These are phyloP conservation scores for Platygyra sinensis DNA, from an alignment of 64 coral and sea anemone genomes.

Conservation along the genomic window DNA sequence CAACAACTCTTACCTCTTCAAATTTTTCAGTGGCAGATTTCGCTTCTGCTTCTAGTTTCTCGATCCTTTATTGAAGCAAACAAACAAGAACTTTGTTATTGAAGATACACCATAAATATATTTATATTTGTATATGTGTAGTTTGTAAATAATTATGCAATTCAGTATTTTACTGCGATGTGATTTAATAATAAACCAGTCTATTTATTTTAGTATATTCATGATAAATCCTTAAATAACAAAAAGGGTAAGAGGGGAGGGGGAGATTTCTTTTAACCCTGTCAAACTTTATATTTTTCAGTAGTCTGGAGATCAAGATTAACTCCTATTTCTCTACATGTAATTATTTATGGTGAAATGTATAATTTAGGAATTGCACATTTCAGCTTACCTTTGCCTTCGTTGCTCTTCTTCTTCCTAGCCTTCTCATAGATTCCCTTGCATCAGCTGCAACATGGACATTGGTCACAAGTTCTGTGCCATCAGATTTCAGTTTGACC, in stretches of 20 bases:
- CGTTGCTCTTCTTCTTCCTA: constrained; percentile 92
- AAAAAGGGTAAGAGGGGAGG: too few species aligned
- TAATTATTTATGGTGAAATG: background rate
- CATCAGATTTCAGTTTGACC: constrained; percentile 95
- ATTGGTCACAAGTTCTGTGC: constrained; percentile 95
- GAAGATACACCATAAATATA: background rate
- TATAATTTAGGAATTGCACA: too few species aligned
- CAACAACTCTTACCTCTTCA: constrained; percentile 69
- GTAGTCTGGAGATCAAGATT: too few species aligned
- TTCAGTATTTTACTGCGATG: too few species aligned
- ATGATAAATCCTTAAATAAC: too few species aligned
- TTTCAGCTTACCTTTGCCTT: constrained; percentile 72
- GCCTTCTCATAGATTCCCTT: constrained; percentile 82
- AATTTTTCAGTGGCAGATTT: constrained; percentile 97
- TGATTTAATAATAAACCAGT: background rate
- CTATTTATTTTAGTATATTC: too few species aligned
- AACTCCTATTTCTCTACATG: too few species aligned
- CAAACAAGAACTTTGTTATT: background rate
- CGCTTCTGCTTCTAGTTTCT: constrained; percentile 93
- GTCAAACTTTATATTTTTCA: too few species aligned
- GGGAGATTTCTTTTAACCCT: too few species aligned
- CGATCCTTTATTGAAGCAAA: constrained; percentile 63
- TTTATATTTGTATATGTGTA: too few species aligned
- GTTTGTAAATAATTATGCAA: too few species aligned
- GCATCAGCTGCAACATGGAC: constrained; percentile 94